Evolutionary conservation across 2,888 invertebrate genomes (phyloP).

Genomic region (Prosopocoilus inquinatus): DNA sequence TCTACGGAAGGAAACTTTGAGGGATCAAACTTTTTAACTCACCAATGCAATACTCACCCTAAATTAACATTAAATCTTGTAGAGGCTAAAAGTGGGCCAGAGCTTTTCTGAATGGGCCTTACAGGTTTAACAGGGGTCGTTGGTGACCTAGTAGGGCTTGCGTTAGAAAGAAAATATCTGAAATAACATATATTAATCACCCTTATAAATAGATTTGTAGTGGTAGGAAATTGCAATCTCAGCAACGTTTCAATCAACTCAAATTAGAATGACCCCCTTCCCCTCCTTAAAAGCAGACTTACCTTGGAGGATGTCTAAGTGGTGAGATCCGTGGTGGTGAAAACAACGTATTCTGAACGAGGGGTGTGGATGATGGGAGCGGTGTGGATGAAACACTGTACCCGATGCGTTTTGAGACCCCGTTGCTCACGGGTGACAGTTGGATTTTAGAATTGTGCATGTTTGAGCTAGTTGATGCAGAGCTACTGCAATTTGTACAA

Average conservation of each 20-base stretch:
- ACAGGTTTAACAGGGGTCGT: not conserved
- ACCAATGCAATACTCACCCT: slow-evolving; percentile 39
- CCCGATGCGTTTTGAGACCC: not conserved
- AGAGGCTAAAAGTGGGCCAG: slow-evolving; percentile 51
- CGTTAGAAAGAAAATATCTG: slow-evolving; percentile 18
- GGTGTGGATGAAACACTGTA: slow-evolving; percentile 17
- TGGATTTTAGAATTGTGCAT: slow-evolving; percentile 10
- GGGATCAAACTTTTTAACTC: no score
- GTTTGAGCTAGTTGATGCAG: slow-evolving; percentile 6
- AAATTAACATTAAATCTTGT: slow-evolving; percentile 52
- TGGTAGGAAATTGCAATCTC: no score
- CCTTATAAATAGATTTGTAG: not conserved
- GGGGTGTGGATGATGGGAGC: slow-evolving; percentile 4
- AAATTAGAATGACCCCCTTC: no score
- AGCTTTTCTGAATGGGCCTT: slow-evolving; percentile 42
- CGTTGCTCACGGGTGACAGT: slow-evolving; percentile 2
- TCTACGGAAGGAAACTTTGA: slow-evolving; percentile 21
- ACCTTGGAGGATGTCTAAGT: slow-evolving; percentile 13
- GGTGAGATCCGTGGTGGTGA: slow-evolving; percentile 12
- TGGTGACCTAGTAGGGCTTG: not conserved
- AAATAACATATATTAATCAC: not conserved
- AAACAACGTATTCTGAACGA: slow-evolving; percentile 11
- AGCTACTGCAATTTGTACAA: slow-evolving; percentile 5
- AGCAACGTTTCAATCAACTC: no score
- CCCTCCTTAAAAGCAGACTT: slow-evolving; percentile 2